These are phyloP conservation scores for Propithecus perrieri DNA, from an alignment of 2,797 vertebrate species.

Conservation along the genomic window DNA sequence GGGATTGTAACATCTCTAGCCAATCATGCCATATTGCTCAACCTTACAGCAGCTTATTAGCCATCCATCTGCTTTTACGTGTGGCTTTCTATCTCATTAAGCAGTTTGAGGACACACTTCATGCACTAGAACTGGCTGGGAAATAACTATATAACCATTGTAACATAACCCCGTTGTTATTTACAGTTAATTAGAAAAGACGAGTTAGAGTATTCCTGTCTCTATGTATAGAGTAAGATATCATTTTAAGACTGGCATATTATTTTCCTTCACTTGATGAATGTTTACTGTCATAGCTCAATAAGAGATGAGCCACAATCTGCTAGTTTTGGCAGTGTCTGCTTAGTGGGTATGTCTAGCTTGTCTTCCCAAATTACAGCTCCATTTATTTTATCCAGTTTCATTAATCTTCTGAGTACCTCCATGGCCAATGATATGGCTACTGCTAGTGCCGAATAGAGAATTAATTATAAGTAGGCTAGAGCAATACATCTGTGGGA, in stretches of 20 bases:
- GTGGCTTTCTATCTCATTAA: constrained; percentile 57
- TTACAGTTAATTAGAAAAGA: constrained; percentile 78
- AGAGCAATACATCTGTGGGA: constrained; percentile 67
- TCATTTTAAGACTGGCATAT: constrained; percentile 75
- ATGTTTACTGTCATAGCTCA: constrained; percentile 83
- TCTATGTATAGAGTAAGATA: constrained; percentile 70
- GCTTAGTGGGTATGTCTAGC: constrained; percentile 75
- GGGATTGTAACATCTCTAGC: constrained; percentile 43
- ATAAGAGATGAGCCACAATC: constrained; percentile 78
- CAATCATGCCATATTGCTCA: constrained; percentile 29
- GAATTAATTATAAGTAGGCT: constrained; percentile 73
- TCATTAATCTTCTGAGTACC: constrained; percentile 81
- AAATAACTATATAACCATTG: constrained; percentile 51
- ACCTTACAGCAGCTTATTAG: constrained; percentile 61
- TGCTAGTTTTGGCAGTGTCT: constrained; percentile 82
- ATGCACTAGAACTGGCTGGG: constrained; percentile 46
- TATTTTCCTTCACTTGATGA: constrained; percentile 81
- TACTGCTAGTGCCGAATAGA: constrained; percentile 72
- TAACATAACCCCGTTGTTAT: constrained; percentile 42
- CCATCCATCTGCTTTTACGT: constrained; percentile 68
- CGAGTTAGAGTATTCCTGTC: constrained; percentile 40
- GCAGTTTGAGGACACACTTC: constrained; percentile 58
- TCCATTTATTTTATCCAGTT: constrained; percentile 84
- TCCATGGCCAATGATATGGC: constrained; percentile 72
- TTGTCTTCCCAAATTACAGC: constrained; percentile 79